phyloP scores from a whole-genome alignment of 2,797 vertebrate genomes.

The Antennarius maculatus region DNA sequence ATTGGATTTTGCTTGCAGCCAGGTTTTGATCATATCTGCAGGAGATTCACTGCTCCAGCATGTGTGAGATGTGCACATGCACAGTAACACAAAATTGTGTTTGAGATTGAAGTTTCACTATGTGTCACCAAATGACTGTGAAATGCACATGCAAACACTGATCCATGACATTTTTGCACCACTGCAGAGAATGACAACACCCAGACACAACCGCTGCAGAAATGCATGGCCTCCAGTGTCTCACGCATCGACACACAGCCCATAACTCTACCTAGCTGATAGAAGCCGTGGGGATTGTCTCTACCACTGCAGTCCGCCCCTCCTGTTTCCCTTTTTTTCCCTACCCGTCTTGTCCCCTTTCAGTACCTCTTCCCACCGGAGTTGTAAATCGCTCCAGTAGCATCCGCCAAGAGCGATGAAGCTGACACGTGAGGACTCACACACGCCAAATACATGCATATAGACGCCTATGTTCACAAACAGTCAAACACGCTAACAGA shows the following conservation, averaged over 20 bases:
- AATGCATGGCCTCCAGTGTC: constrained; percentile 41
- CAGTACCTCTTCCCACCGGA: constrained; percentile 42
- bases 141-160: constrained; percentile 8
- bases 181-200: constrained; percentile 65
- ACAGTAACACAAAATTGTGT: constrained; percentile 2
- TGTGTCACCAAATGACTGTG: constrained; percentile 9
- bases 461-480: constrained; percentile 21
- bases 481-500: constrained; percentile 23
- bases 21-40: neutral
- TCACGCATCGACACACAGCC: constrained; percentile 37
- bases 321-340: neutral
- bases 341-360: constrained; percentile 3
- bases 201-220: constrained; percentile 58
- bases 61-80: constrained; percentile 5
- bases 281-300: constrained; percentile 48
- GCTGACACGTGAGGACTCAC: constrained; percentile 31
- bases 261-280: constrained; percentile 54
- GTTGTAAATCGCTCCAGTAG: constrained; percentile 49
- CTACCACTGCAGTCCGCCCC: constrained; percentile 5
- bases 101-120: constrained; percentile 11
- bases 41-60: constrained; percentile 1
- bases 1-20: neutral
- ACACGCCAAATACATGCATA: neutral
- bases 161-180: constrained; percentile 27
- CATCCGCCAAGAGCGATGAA: constrained; percentile 46